phyloP scores from a whole-genome alignment of 2,113 vertebrate genomes.

The Nematolebias whitei region DNA sequence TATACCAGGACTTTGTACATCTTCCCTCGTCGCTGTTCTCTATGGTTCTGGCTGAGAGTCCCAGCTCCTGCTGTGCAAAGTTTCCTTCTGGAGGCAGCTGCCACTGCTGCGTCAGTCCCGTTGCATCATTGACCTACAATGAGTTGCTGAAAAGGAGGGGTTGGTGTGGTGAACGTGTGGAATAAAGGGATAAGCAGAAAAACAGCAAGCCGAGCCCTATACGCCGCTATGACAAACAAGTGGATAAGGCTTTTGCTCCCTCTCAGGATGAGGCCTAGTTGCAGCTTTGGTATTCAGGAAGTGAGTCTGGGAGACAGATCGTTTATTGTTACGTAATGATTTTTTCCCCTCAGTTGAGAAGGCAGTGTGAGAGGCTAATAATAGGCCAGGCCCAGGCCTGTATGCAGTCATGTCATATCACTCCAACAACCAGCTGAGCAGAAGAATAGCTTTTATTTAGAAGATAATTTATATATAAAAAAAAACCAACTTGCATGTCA shows the following conservation, averaged over 20 bases:
- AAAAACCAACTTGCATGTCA: not conserved
- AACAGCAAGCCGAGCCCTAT: conserved; percentile 42
- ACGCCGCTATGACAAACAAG: conserved; percentile 48
- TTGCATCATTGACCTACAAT: conserved; percentile 75
- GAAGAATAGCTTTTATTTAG: conserved; percentile 2
- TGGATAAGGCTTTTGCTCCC: conserved; percentile 52
- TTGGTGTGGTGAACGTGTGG: conserved; percentile 48
- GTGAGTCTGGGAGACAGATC: conserved; percentile 69
- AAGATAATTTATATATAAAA: not conserved
- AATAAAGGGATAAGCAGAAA: conserved; percentile 63
- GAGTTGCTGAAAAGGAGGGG: conserved; percentile 64
- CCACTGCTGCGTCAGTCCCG: conserved; percentile 72
- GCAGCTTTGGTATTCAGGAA: conserved; percentile 73
- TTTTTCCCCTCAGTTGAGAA: conserved; percentile 66
- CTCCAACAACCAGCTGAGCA: conserved; percentile 8
- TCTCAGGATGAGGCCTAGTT: conserved; percentile 50
- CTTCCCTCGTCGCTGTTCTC: conserved; percentile 35
- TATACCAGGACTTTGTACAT: conserved; percentile 42
- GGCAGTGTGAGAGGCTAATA: conserved; percentile 69
- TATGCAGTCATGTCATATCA: conserved; percentile 34
- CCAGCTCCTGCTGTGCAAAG: conserved; percentile 56
- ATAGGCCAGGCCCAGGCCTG: conserved; percentile 58
- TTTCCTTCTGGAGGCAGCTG: conserved; percentile 65
- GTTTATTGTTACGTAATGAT: conserved; percentile 77
- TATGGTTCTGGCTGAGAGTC: conserved; percentile 52